Evolutionary conservation across 2,888 invertebrate species (phyloP).

Genomic region (Ditylenchus weischeri): DNA sequence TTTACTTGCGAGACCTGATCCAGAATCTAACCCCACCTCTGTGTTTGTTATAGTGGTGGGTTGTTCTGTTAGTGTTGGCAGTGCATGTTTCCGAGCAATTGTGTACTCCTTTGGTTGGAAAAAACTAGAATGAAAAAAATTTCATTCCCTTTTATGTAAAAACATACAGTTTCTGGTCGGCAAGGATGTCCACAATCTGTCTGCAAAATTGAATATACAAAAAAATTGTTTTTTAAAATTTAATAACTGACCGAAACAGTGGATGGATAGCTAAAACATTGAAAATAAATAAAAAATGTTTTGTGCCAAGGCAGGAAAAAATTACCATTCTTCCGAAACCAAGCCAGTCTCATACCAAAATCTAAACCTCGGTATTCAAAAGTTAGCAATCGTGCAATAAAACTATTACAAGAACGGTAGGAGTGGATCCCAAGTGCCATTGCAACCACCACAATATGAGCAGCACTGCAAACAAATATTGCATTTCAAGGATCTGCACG

Average conservation of each 20-base stretch:
- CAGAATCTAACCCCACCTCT: no score
- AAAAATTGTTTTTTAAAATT: background rate
- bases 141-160: no score
- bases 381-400: no score
- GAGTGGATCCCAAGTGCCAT: conserved; percentile 23
- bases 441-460: conserved; percentile 21
- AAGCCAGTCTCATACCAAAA: conserved; percentile 22
- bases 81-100: conserved; percentile 5
- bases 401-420: conserved; percentile 12
- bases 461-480: conserved; percentile 15
- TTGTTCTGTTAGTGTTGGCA: no score
- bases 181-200: conserved; percentile 4
- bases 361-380: no score
- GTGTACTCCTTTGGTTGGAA: background rate
- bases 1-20: no score
- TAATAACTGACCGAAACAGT: background rate
- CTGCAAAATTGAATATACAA: background rate
- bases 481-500: no score
- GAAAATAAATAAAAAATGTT: background rate
- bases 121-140: background rate
- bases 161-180: background rate
- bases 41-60: no score
- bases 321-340: conserved; percentile 11
- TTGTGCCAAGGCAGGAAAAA: background rate
- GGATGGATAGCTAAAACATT: conserved; percentile 1